A percentile compares a stretch with the other conserved stretches of the same genome.
Conservation (phyloP, 2,113 vertebrate species). For the Colossoma macropomum region DNA sequence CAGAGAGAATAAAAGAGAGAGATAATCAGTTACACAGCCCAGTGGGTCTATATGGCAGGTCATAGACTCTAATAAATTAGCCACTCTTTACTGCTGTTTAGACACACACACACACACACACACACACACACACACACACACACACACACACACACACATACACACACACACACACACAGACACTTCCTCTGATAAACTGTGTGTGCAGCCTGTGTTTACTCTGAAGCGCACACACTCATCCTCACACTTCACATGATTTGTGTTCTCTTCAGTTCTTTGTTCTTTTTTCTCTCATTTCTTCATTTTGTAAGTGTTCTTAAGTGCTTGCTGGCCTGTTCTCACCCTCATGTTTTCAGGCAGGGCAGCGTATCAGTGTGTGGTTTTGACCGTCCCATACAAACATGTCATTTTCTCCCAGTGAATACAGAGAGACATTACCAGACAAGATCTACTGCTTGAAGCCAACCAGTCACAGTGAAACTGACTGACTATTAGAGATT, state of each 20-base stretch:
- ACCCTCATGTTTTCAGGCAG: no score
- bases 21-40: neutral
- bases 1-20: neutral
- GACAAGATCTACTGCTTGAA: no score
- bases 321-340: no score
- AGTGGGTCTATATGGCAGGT: neutral
- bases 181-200: slow-evolving; percentile 6
- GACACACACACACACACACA: neutral
- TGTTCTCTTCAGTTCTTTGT: neutral
- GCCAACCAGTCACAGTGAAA: no score
- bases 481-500: no score
- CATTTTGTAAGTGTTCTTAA: neutral
- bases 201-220: slow-evolving; percentile 1
- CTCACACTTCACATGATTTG: neutral
- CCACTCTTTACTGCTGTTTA: neutral
- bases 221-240: neutral
- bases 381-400: no score
- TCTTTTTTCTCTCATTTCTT: neutral
- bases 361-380: no score
- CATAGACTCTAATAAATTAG: neutral
- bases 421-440: neutral
- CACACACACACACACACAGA: no score
- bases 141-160: no score
- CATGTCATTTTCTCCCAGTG: neutral
- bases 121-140: no score